Evolutionary conservation across 2,888 invertebrate species (phyloP).

Genomic region (Bhutanitis thaidina): DNA sequence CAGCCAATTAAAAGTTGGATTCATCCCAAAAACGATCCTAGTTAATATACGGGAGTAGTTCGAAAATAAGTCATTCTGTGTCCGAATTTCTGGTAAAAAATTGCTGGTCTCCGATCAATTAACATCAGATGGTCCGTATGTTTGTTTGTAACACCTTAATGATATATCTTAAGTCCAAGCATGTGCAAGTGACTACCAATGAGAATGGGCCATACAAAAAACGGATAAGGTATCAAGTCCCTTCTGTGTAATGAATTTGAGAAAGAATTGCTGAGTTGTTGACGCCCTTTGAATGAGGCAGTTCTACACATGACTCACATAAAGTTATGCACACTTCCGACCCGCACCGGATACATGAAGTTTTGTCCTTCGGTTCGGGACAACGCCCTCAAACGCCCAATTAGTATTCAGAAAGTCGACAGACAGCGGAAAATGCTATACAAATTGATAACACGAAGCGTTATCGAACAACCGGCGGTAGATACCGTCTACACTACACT

Average conservation of each 20-base stretch:
- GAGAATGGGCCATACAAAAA: too few species aligned
- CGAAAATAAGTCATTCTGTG: not conserved
- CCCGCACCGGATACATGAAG: slow-evolving; percentile 2
- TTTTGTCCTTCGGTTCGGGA: slow-evolving; percentile 1
- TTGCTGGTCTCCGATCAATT: too few species aligned
- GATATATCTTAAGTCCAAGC: too few species aligned
- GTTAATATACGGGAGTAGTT: slow-evolving; percentile 2
- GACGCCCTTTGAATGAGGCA: too few species aligned
- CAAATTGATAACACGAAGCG: slow-evolving; percentile 10
- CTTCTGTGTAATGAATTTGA: too few species aligned
- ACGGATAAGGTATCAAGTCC: too few species aligned
- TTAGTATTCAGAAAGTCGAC: slow-evolving; percentile 16
- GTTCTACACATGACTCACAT: slow-evolving; percentile 5
- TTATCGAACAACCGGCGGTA: not conserved
- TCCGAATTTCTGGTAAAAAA: not conserved
- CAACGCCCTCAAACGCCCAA: slow-evolving; percentile 9
- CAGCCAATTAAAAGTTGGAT: slow-evolving; percentile 16
- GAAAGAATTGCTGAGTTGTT: too few species aligned
- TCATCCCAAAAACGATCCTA: slow-evolving; percentile 13
- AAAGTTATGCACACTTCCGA: slow-evolving; percentile 9
- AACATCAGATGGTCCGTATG: too few species aligned
- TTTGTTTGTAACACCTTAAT: too few species aligned
- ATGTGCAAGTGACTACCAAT: too few species aligned
- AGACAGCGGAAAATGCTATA: slow-evolving; percentile 12
- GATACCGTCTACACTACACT: not conserved